These are phyloP conservation scores for Paratilapia polleni DNA, from an alignment of 2,113 vertebrate species.

Conservation along the genomic window DNA sequence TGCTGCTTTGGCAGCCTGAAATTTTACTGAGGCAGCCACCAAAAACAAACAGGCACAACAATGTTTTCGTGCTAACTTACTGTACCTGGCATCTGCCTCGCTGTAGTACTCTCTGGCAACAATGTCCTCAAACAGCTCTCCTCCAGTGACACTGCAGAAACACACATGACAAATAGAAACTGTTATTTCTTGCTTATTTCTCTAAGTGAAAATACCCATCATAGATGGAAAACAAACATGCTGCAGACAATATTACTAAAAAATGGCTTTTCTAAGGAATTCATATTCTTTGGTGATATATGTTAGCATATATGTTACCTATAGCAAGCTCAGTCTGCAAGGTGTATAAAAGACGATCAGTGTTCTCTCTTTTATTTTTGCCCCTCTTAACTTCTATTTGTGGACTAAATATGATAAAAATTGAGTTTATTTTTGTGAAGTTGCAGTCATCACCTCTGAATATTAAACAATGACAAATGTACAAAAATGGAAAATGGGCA, in stretches of 20 bases:
- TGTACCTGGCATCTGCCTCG: constrained; percentile 96
- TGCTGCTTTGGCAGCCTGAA: neutral
- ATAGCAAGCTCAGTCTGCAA: neutral
- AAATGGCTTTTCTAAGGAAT: neutral
- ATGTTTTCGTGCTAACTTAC: neutral
- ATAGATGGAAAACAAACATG: neutral
- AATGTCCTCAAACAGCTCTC: constrained; percentile 98
- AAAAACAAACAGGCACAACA: neutral
- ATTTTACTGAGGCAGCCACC: neutral
- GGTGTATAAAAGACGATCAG: neutral
- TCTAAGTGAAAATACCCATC: neutral
- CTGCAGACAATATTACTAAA: neutral
- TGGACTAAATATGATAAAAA: neutral
- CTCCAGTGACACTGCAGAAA: constrained; percentile 91
- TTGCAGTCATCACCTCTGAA: neutral
- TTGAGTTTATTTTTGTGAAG: neutral
- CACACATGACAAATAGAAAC: neutral
- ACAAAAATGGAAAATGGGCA: neutral
- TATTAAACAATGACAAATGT: neutral
- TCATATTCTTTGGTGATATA: neutral
- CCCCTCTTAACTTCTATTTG: neutral
- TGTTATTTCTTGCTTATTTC: neutral
- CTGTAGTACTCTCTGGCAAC: constrained; percentile 99
- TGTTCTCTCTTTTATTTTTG: neutral
- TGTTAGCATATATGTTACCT: neutral